Conservation (phyloP, 2,888 invertebrate genomes). For the Lasioglossum figueresi region DNA sequence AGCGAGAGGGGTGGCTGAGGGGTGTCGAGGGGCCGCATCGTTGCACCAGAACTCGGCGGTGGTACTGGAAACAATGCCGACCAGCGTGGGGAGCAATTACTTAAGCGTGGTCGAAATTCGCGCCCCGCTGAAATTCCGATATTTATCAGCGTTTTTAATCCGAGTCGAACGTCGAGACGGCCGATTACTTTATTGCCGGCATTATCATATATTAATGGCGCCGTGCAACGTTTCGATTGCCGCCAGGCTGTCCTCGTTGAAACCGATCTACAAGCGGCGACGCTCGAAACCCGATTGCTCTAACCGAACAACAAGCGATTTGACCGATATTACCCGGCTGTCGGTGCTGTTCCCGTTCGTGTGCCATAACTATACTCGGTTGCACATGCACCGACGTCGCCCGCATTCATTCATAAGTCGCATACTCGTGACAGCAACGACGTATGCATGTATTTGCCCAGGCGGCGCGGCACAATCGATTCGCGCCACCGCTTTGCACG, state of each 20-base stretch:
- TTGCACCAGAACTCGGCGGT: background rate
- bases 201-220: conserved; percentile 55
- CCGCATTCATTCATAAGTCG: conserved; percentile 56
- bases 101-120: conserved; percentile 15
- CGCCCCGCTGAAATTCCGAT: background rate
- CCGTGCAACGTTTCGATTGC: conserved; percentile 14
- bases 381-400: conserved; percentile 25
- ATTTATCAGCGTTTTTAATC: conserved; percentile 39
- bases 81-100: conserved; percentile 20
- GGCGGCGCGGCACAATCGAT: conserved; percentile 26
- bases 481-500: conserved; percentile 1
- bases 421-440: conserved; percentile 29
- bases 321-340: conserved; percentile 55
- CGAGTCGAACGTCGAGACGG: conserved; percentile 1
- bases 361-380: conserved; percentile 37
- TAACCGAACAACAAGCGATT: conserved; percentile 53
- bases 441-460: background rate
- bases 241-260: background rate
- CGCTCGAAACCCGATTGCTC: conserved; percentile 57
- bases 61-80: background rate
- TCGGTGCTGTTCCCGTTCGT: background rate
- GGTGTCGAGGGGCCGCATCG: background rate
- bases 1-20: background rate
- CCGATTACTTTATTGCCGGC: conserved; percentile 33
- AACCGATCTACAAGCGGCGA: conserved; percentile 4